A percentile compares a stretch with the other conserved stretches of the same genome.
These are phyloP conservation scores for Aptenodytes patagonicus DNA, from an alignment of 2,113 vertebrate genomes.

Conservation along the genomic window DNA sequence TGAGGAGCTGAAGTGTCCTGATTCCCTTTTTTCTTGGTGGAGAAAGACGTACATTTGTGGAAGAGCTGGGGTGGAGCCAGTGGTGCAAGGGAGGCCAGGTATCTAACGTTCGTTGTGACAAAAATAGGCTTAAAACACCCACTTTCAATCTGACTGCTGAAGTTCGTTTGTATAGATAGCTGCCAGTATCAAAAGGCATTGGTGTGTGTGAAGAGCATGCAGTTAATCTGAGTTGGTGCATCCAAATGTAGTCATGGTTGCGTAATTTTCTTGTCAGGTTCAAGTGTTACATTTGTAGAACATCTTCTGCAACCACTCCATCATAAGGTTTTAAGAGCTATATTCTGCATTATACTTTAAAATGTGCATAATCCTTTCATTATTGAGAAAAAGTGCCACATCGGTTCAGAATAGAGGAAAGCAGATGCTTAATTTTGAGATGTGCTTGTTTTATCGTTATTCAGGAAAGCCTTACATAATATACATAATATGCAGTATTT, in stretches of 20 bases:
- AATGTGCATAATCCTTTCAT: slow-evolving; percentile 37
- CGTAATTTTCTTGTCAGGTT: slow-evolving; percentile 46
- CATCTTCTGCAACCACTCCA: slow-evolving; percentile 13
- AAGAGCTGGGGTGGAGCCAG: not conserved
- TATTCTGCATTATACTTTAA: slow-evolving; percentile 37
- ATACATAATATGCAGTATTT: not conserved
- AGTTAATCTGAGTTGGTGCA: not conserved
- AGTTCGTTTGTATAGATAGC: not conserved
- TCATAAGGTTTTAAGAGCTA: slow-evolving; percentile 8
- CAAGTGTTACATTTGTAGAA: slow-evolving; percentile 42
- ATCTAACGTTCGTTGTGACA: not conserved
- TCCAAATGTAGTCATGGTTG: slow-evolving; percentile 32
- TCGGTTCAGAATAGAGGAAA: not conserved
- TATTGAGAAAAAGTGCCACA: not conserved
- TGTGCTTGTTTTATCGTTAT: not conserved
- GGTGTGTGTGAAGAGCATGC: not conserved
- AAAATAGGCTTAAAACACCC: slow-evolving; percentile 20
- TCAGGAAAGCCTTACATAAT: not conserved
- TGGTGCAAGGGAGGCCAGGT: not conserved
- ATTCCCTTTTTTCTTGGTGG: not conserved
- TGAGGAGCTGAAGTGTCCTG: not conserved
- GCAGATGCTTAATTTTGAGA: slow-evolving; percentile 41
- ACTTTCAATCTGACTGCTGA: slow-evolving; percentile 41
- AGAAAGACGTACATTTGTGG: not conserved
- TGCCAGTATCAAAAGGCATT: slow-evolving; percentile 25